Base-by-base conservation (phyloP, 1,140 invertebrate species). In the Leptopilina boulardi region DNA sequence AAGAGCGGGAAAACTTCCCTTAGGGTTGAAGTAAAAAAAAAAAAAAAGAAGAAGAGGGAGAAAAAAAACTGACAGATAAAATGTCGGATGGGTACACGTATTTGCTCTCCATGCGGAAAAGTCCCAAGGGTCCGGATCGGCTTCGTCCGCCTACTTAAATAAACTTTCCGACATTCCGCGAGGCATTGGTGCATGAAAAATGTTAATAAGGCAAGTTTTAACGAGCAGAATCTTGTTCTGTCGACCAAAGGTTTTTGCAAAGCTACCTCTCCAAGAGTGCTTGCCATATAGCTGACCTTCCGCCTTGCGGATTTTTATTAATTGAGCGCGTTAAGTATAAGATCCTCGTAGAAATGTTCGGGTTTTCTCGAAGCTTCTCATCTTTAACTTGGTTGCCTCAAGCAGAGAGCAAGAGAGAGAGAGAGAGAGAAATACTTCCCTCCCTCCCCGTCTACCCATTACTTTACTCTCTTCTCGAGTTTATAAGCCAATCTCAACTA, bases 141-240 rank as follows among this genome's bases (percentile, higher is more conserved):
- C 73, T 77, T 73, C 75, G 51, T 70, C 76, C 77, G 81, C 77
- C 80, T 85, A 87, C 83, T 89, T 84, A 81, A 84, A 85, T 81
- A 84, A 89, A 89, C 84, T 89, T 89, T 78, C 77, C 79, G 79
- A 82, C 83, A 84, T 86, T 89, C 80, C 80, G 79, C 80, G 78
- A 89, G 86, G 88, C 86, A 88, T 88, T 82, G 81, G 87, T 73
- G 85, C 84, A 88, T 88, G 87, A 89, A 89, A 89, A 89, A 89
- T 89, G 85, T 90, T 89, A 90, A 90, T 89, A 89, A 89, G 87
- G 80, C 84, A 90, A 89, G 87, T 89, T 90, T 89, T 89, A 89
- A 89, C 86, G 86, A 89, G 87, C 79, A 82, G 80, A 83, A 81
- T 77, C 73, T 77, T 76, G 73, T 78, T 76, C 74, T 80, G 73